Evolutionary conservation across 92 coral and sea anemone species (phyloP), one percentile per base, ranked within the genome.

Genomic region (Palythoa heliodiscus): DNA sequence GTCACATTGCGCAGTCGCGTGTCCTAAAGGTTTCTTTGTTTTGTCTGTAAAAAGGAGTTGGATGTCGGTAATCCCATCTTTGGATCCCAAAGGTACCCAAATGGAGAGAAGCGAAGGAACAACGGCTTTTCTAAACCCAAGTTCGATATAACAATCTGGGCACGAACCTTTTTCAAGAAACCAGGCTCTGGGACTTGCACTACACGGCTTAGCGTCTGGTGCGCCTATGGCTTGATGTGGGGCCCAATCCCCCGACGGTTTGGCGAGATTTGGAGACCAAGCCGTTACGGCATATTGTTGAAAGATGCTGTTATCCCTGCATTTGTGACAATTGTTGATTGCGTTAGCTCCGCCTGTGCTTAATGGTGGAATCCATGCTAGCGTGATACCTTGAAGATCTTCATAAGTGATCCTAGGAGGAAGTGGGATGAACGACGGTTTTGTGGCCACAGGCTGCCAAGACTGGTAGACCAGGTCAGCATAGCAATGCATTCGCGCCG

Each of bases 401-500:
- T 89, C 94, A 13, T 90, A 84, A 3, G 91, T 96, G 7, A 96
- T 94, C 39, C 98, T 95, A 23, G 99, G 99, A 19, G 99, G 97
- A 5, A 96, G 89, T 35, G 99, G 98, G 39, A 96, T 90, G 75
- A 94, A 94, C 10, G 99, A 96, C 20, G 99, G 99, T 11, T 83
- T 83, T 2, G 98, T 90, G 24, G 91, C 86, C 61, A 67, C 72
- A 3, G 88, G 86, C 73, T 96, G 98, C 99, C 99, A 96, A 15
- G 99, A 94, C 69, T 96, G 99, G 84, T 92, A 93, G 19, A 94
- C 86, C 53, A 92, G 77, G 63, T 96, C 99, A 25, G 90, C 78
- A 78, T 96, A 96, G 52, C 99, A 96, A 64, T 96, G 99, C 99
- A 96, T 96, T 61, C 99, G 88, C 0, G 99, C 99, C 7, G 88